Evolutionary conservation across 2,888 invertebrate genomes (phyloP).

Genomic region (Sinodicranocentrus sp.): DNA sequence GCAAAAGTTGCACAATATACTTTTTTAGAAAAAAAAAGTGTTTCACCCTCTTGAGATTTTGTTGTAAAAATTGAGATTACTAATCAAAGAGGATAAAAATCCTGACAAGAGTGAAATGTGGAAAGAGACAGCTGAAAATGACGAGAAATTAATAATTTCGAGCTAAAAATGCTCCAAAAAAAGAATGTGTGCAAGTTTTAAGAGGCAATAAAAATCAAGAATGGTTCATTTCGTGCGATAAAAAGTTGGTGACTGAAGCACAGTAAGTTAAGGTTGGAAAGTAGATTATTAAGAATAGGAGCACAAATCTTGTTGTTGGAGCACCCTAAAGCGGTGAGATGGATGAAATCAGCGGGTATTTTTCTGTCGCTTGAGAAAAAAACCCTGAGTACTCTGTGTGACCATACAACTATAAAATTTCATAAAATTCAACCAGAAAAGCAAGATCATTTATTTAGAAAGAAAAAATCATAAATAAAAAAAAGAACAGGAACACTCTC

Average conservation of each 20-base stretch:
- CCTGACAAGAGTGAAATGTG: neutral
- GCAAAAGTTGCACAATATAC: no score
- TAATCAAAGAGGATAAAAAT: neutral
- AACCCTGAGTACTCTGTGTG: constrained; percentile 18
- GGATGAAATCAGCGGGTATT: constrained; percentile 42
- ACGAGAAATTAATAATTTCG: no score
- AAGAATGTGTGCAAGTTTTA: no score
- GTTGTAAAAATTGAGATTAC: neutral
- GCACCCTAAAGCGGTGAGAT: constrained; percentile 25
- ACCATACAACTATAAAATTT: constrained; percentile 5
- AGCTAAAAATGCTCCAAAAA: no score
- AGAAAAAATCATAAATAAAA: constrained; percentile 26
- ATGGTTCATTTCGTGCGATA: no score
- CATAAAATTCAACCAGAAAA: constrained; percentile 37
- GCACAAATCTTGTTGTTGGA: constrained; percentile 2
- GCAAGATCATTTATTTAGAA: constrained; percentile 38
- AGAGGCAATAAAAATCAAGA: no score
- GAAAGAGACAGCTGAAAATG: no score
- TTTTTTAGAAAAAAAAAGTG: no score
- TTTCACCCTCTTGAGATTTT: no score
- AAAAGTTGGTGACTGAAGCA: no score
- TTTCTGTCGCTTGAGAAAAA: constrained; percentile 28
- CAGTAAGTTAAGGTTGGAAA: no score
- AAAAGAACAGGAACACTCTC: constrained; percentile 35
- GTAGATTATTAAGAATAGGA: no score